Base-by-base conservation (phyloP, 2,113 vertebrate species). In the Bothrops jararaca region DNA sequence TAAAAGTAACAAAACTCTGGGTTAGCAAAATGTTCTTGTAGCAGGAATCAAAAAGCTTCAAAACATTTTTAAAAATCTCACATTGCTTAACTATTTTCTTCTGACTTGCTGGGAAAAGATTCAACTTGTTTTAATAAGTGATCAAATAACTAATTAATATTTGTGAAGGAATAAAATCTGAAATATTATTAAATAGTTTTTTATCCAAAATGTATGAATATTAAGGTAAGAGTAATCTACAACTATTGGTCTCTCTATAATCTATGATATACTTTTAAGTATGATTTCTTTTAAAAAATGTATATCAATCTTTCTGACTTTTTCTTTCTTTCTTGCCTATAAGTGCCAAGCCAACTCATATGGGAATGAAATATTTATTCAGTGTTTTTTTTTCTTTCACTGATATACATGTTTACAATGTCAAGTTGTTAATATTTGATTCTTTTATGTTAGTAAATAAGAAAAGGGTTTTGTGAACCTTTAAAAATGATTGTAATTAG, bases 401-500 rank as follows among this genome's bases (percentile, higher is more conserved):
- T 88, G 89, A 50, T 24, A 24, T 45, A 69, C 10, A 42, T 93
- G 96, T 91, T 85, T 94, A 34, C 88, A 64, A 29, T 23, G 92
- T 53, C 89, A 89, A 0, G 22, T 92, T 95, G 91, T 92, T 97
- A 96, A 95, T 22, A 85, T 96, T 96, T 96, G 92, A 88, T 94
- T 97, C 86, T 96, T 96, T 96, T 94, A 95, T 96, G 34, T 56
- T 95, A 95, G 92, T 92, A 94, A 96, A 95, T 94, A 95, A 96
- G 94, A 91, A 93, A 85, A 89, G 45, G n/a, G 91, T 93, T 96
- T 95, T 96, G 92, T 94, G 95, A 97, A 96, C 96, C 96, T 97
- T 97, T 97, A 91, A 92, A 94, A 96, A 92, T 57, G 50, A 42
- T 95, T 97, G 90, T 97, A 98, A 98, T 97, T 97, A 97, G 95